Percentiles rank a stretch among this genome's conserved stretches.
These are phyloP conservation scores for Macropus fuliginosus DNA, from an alignment of 2,797 vertebrate species.

Conservation along the genomic window DNA sequence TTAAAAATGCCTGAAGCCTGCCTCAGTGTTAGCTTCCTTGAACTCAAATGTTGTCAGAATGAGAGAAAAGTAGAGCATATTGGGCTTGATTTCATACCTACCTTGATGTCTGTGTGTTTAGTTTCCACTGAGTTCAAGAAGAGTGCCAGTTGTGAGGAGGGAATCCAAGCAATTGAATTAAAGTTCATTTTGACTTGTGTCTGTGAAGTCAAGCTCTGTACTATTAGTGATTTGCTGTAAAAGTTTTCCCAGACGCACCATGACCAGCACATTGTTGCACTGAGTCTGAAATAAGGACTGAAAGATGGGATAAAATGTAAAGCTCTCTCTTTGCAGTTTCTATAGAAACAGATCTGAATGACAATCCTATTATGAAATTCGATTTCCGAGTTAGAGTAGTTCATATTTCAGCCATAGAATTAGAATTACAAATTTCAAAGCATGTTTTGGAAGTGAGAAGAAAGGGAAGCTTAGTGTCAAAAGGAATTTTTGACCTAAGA, in stretches of 20 bases:
- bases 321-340: neutral
- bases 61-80: neutral
- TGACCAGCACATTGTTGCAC: neutral
- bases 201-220: neutral
- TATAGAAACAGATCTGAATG: neutral
- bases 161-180: neutral
- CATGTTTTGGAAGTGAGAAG: neutral
- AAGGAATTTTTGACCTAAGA: neutral
- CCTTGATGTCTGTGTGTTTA: neutral
- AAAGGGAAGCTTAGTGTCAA: neutral
- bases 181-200: neutral
- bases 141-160: neutral
- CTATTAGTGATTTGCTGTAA: neutral
- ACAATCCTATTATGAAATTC: neutral
- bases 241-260: neutral
- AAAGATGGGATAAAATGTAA: conserved; percentile 1
- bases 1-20: neutral
- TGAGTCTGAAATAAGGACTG: neutral
- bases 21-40: neutral
- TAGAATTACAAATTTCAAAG: neutral
- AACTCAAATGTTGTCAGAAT: neutral
- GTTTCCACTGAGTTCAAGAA: neutral
- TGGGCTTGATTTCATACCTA: neutral
- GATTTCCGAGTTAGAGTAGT: neutral
- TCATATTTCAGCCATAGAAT: neutral